Evolutionary conservation across 1,140 invertebrate genomes (phyloP).

Genomic region (Ephestia elutella): DNA sequence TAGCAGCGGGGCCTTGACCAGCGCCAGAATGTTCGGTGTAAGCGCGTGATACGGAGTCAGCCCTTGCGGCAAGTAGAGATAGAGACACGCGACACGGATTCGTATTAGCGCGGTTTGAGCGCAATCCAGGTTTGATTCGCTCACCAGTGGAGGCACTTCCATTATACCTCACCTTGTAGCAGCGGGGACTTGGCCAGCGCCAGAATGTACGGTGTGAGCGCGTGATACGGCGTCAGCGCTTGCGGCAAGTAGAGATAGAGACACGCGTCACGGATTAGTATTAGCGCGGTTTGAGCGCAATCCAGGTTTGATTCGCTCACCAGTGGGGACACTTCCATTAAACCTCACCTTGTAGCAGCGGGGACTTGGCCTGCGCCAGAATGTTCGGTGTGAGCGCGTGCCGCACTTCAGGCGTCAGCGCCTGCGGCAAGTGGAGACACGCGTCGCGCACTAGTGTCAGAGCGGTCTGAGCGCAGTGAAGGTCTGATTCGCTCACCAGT

Average conservation of each 20-base stretch:
- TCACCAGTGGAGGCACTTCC: conserved; percentile 92
- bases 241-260: conserved; percentile 79
- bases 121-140: conserved; percentile 96
- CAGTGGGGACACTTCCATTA: conserved; percentile 91
- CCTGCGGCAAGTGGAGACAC: no score
- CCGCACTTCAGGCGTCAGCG: no score
- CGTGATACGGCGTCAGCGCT: conserved; percentile 76
- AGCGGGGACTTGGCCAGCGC: conserved; percentile 92
- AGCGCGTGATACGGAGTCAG: conserved; percentile 76
- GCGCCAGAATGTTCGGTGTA: conserved; percentile 88
- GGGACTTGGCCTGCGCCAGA: no score
- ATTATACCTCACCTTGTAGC: conserved; percentile 86
- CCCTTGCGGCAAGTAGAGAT: conserved; percentile 80
- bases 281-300: conserved; percentile 92
- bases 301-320: conserved; percentile 96
- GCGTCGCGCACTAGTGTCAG: no score
- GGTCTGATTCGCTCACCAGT: no score
- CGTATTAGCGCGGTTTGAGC: conserved; percentile 91
- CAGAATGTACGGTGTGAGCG: conserved; percentile 88
- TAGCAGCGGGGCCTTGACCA: conserved; percentile 93
- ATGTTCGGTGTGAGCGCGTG: no score
- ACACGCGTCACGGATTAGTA: conserved; percentile 85
- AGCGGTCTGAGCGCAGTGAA: no score
- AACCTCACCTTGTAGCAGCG: no score
- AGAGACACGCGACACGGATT: conserved; percentile 84